These are phyloP conservation scores for Diadromus collaris DNA, from an alignment of 2,888 invertebrate species.

Conservation along the genomic window DNA sequence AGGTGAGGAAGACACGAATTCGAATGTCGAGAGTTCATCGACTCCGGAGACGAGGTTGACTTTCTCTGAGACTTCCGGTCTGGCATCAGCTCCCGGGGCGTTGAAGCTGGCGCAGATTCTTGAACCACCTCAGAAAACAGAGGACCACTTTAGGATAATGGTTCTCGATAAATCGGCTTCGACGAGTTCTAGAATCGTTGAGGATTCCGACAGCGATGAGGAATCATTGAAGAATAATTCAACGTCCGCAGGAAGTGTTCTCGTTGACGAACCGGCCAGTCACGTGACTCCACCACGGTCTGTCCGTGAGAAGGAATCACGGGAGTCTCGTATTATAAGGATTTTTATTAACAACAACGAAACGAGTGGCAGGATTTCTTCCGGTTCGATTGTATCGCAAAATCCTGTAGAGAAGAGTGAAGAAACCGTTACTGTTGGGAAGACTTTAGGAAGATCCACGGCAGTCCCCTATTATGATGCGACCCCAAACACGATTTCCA, in stretches of 20 bases:
- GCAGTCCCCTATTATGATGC: background rate
- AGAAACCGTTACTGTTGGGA: background rate
- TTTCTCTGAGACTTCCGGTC: conserved; percentile 39
- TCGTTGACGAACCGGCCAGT: conserved; percentile 55
- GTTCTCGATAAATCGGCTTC: conserved; percentile 59
- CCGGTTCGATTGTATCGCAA: background rate
- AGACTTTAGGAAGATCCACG: background rate
- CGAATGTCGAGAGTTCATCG: background rate
- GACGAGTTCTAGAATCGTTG: background rate
- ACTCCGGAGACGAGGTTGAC: conserved; percentile 12
- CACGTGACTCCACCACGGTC: conserved; percentile 57
- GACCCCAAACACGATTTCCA: background rate
- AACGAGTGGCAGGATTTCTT: background rate
- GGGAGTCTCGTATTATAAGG: conserved; percentile 55
- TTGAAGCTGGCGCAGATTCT: conserved; percentile 55
- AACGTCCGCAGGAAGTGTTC: background rate
- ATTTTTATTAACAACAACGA: conserved; percentile 36
- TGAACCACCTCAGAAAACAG: conserved; percentile 58
- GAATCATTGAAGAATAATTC: background rate
- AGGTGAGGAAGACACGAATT: background rate
- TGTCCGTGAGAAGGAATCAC: background rate
- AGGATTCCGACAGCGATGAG: background rate
- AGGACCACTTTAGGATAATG: conserved; percentile 66
- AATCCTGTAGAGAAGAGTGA: background rate
- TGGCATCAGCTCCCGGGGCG: conserved; percentile 13